Conservation (phyloP, 2,888 invertebrate species). For the Dryomyza anilis region DNA sequence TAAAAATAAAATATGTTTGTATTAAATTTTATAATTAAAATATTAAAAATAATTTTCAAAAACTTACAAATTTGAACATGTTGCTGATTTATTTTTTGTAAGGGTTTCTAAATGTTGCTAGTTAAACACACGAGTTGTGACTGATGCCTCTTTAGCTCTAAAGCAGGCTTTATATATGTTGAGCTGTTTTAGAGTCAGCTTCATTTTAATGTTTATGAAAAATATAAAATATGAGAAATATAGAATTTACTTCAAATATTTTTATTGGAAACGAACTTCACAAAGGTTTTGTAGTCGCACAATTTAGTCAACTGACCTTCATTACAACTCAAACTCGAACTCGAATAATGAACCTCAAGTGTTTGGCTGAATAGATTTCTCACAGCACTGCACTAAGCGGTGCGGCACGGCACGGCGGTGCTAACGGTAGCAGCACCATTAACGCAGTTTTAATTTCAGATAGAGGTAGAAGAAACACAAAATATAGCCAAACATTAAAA, state of each 20-base stretch:
- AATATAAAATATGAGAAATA: no score
- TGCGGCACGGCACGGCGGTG: background rate
- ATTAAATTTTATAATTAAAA: background rate
- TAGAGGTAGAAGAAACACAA: no score
- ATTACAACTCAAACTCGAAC: background rate
- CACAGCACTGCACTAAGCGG: no score
- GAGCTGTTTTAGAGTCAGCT: background rate
- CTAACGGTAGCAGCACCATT: background rate
- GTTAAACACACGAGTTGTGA: background rate
- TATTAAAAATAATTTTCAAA: background rate
- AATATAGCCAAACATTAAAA: background rate
- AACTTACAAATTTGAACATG: slow-evolving; percentile 36
- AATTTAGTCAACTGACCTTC: slow-evolving; percentile 9
- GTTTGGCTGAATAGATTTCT: background rate
- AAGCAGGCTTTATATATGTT: slow-evolving; percentile 11
- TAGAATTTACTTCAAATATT: no score
- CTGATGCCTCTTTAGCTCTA: slow-evolving; percentile 7
- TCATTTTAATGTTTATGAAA: no score
- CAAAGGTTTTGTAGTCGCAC: no score
- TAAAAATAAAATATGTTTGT: no score
- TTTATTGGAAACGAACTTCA: no score
- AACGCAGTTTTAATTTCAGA: background rate
- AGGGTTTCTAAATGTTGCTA: background rate
- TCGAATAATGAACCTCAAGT: background rate
- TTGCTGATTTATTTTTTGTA: slow-evolving; percentile 24